Conservation (phyloP, 2,113 vertebrate genomes). For the Hystrix cristata region DNA sequence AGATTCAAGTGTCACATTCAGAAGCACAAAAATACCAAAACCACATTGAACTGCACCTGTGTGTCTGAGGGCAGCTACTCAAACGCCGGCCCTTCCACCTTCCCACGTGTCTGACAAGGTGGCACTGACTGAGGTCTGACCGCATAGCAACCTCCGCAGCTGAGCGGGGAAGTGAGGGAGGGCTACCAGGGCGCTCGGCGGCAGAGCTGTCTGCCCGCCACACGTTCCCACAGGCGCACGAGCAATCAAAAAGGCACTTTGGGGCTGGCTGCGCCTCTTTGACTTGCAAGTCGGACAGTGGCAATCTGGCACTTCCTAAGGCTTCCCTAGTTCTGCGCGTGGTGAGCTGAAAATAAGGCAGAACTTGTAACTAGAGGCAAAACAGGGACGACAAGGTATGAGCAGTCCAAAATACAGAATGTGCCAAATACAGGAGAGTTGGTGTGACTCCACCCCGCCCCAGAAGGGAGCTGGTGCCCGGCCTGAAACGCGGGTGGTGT, state of each 20-base stretch:
- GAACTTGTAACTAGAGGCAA: conserved; percentile 86
- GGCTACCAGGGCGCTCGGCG: conserved; percentile 62
- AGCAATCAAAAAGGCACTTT: conserved; percentile 93
- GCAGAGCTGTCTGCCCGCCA: conserved; percentile 69
- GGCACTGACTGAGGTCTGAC: background rate
- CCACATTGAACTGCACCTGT: conserved; percentile 73
- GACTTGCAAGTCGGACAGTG: conserved; percentile 81
- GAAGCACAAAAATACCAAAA: conserved; percentile 80
- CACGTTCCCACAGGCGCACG: conserved; percentile 56
- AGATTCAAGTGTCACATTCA: conserved; percentile 76
- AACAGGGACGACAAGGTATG: conserved; percentile 77
- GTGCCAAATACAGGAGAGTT: background rate
- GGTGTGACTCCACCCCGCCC: background rate
- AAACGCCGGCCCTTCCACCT: background rate
- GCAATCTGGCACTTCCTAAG: conserved; percentile 82
- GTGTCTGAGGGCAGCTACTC: conserved; percentile 41
- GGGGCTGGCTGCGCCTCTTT: conserved; percentile 88
- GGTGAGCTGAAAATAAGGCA: conserved; percentile 82
- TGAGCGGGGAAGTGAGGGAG: conserved; percentile 77
- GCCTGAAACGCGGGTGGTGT: background rate
- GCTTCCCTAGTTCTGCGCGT: conserved; percentile 78
- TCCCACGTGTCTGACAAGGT: background rate
- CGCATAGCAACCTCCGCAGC: background rate
- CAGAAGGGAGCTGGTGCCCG: background rate
- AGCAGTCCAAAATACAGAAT: conserved; percentile 41